Conservation (phyloP, 2,113 vertebrate species). For the Ammodytes dubius region DNA sequence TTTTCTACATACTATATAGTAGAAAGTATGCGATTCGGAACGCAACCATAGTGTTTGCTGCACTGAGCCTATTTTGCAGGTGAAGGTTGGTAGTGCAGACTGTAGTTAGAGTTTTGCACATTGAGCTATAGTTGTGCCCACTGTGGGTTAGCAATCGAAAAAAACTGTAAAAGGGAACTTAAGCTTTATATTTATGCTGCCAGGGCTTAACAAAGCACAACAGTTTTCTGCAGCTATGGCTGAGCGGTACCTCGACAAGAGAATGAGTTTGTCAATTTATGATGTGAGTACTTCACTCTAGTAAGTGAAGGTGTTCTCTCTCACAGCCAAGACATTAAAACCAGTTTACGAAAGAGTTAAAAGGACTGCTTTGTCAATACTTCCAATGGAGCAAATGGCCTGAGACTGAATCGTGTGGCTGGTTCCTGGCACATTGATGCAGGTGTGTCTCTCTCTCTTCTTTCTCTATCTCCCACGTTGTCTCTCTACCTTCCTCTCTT, state of each 20-base stretch:
- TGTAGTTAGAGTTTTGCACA: too few species aligned
- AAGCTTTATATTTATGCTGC: slow-evolving; percentile 34
- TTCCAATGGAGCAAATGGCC: not conserved
- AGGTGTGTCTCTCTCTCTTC: not conserved
- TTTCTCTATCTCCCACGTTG: not conserved
- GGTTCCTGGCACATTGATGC: not conserved
- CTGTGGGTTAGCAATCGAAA: too few species aligned
- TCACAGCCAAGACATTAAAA: slow-evolving; percentile 27
- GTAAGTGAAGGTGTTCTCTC: slow-evolving; percentile 14
- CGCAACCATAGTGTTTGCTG: too few species aligned
- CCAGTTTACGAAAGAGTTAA: slow-evolving; percentile 18
- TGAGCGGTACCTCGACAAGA: slow-evolving; percentile 11
- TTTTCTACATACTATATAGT: too few species aligned
- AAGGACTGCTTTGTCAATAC: slow-evolving; percentile 10
- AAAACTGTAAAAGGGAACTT: slow-evolving; percentile 36
- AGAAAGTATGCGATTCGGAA: too few species aligned
- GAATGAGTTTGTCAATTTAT: slow-evolving; percentile 17
- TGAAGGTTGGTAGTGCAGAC: too few species aligned
- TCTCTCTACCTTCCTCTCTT: not conserved
- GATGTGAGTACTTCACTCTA: slow-evolving; percentile 17
- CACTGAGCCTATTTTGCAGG: too few species aligned
- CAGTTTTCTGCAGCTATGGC: slow-evolving; percentile 27
- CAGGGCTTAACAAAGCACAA: slow-evolving; percentile 27
- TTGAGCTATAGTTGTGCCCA: too few species aligned
- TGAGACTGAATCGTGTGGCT: not conserved